Conservation (phyloP, 2,888 invertebrate genomes). For the Chromoteleia sp. region DNA sequence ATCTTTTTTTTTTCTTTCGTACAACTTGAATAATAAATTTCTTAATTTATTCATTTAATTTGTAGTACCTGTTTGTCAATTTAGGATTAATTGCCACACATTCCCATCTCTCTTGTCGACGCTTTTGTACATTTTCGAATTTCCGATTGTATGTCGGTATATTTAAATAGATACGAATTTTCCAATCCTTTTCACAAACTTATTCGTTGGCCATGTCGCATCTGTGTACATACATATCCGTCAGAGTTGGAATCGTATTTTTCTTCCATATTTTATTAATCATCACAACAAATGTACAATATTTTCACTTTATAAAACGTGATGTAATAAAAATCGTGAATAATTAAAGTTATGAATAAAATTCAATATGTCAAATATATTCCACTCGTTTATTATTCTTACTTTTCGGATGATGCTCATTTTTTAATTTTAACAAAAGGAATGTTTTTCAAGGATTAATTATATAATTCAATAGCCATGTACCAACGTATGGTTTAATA, state of each 20-base stretch:
- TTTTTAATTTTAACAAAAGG: no score
- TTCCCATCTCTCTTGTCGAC: conserved; percentile 5
- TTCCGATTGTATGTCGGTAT: not conserved
- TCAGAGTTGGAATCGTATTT: conserved; percentile 30
- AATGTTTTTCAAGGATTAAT: no score
- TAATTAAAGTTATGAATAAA: conserved; percentile 33
- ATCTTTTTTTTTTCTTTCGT: no score
- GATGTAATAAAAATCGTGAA: conserved; percentile 26
- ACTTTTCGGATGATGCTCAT: no score
- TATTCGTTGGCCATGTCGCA: not conserved
- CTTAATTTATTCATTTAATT: conserved; percentile 22
- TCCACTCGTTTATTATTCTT: no score
- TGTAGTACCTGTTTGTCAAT: conserved; percentile 22
- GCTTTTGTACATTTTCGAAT: conserved; percentile 4
- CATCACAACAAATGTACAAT: conserved; percentile 30
- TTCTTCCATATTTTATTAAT: conserved; percentile 48
- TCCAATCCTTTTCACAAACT: not conserved
- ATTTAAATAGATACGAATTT: conserved; percentile 1
- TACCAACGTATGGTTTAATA: no score
- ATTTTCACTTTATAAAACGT: conserved; percentile 27
- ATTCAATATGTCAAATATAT: not conserved
- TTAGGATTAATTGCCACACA: conserved; percentile 15
- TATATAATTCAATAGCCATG: no score
- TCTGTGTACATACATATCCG: conserved; percentile 36
- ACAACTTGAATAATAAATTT: conserved; percentile 24